Conservation (phyloP, 2,113 vertebrate genomes). For the Marcusenius ussheri region DNA sequence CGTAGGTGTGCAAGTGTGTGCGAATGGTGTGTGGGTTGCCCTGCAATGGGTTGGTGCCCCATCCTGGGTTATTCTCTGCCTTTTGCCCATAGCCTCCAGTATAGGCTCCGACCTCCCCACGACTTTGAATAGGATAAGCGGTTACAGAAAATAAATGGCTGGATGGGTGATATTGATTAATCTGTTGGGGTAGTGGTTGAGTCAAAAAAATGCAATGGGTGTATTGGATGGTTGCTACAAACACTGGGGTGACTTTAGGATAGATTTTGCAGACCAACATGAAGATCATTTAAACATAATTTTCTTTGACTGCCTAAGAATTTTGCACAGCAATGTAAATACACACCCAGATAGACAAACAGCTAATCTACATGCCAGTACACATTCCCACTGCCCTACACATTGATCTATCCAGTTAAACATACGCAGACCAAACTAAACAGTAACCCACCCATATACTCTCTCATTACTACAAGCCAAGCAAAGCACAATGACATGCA, state of each 20-base stretch:
- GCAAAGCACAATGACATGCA: neutral
- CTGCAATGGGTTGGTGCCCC: neutral
- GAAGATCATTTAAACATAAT: neutral
- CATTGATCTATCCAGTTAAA: neutral
- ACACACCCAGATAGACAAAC: neutral
- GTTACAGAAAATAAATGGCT: neutral
- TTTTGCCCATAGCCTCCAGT: neutral
- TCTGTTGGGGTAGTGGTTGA: neutral
- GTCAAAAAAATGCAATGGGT: neutral
- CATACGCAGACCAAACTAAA: neutral
- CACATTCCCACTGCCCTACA: neutral
- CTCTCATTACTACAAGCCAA: neutral
- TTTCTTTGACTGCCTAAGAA: neutral
- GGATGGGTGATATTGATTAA: neutral
- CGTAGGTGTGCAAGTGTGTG: neutral
- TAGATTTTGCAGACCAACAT: neutral
- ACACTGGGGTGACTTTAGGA: neutral
- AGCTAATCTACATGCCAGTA: neutral
- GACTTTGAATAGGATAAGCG: neutral
- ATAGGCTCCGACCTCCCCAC: neutral
- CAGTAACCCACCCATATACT: neutral
- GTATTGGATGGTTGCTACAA: neutral
- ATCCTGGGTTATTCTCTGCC: neutral
- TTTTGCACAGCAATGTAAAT: neutral
- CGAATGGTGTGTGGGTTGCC: neutral